Base-by-base conservation (phyloP, 2,113 vertebrate genomes). In the Drymodes brunneopygia region DNA sequence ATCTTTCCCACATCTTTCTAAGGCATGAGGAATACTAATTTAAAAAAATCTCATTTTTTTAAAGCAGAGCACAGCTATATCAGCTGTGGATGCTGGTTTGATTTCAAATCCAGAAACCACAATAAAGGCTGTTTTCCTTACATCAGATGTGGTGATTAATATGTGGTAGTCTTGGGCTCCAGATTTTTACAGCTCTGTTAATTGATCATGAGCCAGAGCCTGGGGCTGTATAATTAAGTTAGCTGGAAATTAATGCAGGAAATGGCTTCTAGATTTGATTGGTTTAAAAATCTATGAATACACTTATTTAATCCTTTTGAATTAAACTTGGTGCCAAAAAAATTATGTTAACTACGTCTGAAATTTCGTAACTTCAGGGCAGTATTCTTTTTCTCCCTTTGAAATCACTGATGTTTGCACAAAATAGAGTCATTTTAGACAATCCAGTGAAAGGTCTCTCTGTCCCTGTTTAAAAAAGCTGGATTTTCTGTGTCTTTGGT, bases 141-240 rank as follows among this genome's bases (percentile, higher is more conserved):
- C 66, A 83, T 94, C 94, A 95, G 80, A 94, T 95, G 87, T 90
- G 81, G 71, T 97, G 96, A 97, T 96, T 97, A 97, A 97, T 95
- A 94, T 72, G 56, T 94, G 45, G 67, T 77, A 96, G 94, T 83
- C 77, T 92, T 75, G 72, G 74, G 78, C 42, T 97, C 91, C 94
- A 91, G 91, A 72, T 92, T 96, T 97, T 96, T 95, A 92, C 84
- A 96, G 84, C 92, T 97, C 71, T 64, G 81, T 86, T 98, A 96
- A 98, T 93, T 97, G 97, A 97, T 95, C 94, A 94, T 8, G 58
- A 97, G 93, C 93, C 94, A 96, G 97, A 96, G 86, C 95, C 96
- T 81, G 85, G 73, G 95, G 97, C 97, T 96, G 58, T 96, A 92
- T 96, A 97, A 98, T 98, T 98, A 98, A 73, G 91, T 93, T 95